Conservation (phyloP, 1,140 invertebrate species). For the Nasonia vitripennis region DNA sequence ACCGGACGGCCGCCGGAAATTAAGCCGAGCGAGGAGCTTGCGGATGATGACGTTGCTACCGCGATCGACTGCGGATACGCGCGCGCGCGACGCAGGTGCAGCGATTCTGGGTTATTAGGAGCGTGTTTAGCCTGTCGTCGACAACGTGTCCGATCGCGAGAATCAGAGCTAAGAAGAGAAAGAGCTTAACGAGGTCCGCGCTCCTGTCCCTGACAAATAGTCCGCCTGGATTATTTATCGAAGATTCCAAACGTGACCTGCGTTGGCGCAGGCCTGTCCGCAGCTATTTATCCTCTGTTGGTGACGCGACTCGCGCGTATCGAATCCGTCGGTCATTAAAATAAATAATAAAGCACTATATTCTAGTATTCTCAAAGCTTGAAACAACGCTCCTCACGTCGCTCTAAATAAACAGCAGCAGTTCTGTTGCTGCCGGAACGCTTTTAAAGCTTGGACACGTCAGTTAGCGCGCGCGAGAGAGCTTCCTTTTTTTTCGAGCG, state of each 20-base stretch:
- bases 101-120: not conserved
- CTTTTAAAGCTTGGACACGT: too few species aligned
- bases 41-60: not conserved
- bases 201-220: not conserved
- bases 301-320: too few species aligned
- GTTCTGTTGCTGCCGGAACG: too few species aligned
- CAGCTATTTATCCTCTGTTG: too few species aligned
- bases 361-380: too few species aligned
- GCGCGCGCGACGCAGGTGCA: not conserved
- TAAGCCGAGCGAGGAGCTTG: not conserved
- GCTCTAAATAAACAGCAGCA: too few species aligned
- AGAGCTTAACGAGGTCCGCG: not conserved
- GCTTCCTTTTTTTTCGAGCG: not conserved
- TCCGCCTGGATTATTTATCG: not conserved
- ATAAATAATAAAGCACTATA: too few species aligned
- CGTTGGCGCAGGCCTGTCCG: too few species aligned
- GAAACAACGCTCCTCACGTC: too few species aligned
- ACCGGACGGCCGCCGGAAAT: constrained; percentile 6
- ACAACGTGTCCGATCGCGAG: not conserved
- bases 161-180: not conserved
- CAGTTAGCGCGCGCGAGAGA: too few species aligned
- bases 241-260: constrained; percentile 7
- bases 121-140: not conserved
- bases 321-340: too few species aligned
- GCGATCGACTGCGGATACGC: not conserved